These are phyloP conservation scores for Lymantria monacha DNA, from an alignment of 2,888 invertebrate species.

Conservation along the genomic window DNA sequence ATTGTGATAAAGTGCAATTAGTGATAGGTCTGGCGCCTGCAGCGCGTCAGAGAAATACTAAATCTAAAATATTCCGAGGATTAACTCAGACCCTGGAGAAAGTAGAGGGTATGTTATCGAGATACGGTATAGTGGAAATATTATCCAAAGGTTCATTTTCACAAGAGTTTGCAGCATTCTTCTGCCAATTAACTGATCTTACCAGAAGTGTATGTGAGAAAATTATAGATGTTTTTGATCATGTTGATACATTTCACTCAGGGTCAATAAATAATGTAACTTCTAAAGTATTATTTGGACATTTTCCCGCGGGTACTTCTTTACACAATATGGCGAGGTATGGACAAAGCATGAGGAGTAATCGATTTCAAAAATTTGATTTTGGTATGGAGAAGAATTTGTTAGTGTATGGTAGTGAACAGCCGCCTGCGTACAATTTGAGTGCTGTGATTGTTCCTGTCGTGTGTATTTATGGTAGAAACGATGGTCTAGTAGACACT, in stretches of 20 bases:
- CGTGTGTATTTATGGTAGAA: constrained; percentile 53
- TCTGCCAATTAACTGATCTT: constrained; percentile 44
- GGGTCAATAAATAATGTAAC: constrained; percentile 54
- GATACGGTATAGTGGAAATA: constrained; percentile 45
- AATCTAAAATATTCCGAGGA: constrained; percentile 68
- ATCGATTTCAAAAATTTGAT: constrained; percentile 56
- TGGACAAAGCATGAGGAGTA: constrained; percentile 49
- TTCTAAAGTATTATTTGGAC: constrained; percentile 41
- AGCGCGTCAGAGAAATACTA: constrained; percentile 65
- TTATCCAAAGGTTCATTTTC: constrained; percentile 47
- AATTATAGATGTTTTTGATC: constrained; percentile 39
- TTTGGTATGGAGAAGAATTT: constrained; percentile 52
- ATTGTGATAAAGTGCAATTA: constrained; percentile 83
- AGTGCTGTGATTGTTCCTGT: constrained; percentile 49
- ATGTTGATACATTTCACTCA: constrained; percentile 39
- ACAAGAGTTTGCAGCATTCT: constrained; percentile 50
- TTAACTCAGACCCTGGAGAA: constrained; percentile 24
- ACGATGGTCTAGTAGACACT: constrained; percentile 83
- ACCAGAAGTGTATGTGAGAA: constrained; percentile 42
- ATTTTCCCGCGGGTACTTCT: constrained; percentile 47
- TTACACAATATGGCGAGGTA: constrained; percentile 53
- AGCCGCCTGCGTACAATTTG: constrained; percentile 52
- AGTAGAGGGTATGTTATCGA: constrained; percentile 34
- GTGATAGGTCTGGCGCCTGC: constrained; percentile 86
- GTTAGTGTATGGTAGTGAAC: constrained; percentile 43